Percentiles rank a stretch among this genome's conserved stretches.
phyloP scores from a whole-genome alignment of 2,888 invertebrate species.

The Drosophila leonis region DNA sequence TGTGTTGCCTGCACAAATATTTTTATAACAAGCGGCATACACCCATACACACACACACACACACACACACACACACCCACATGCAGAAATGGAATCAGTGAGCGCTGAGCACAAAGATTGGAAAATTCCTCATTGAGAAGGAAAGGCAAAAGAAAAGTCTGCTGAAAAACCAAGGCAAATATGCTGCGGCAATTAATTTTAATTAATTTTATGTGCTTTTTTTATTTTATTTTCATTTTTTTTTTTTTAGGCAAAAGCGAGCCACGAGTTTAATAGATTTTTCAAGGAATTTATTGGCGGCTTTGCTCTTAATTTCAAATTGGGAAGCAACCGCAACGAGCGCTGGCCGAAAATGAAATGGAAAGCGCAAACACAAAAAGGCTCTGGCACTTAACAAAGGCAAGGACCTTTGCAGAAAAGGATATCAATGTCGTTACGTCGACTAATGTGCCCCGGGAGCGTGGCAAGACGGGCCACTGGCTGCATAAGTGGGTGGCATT shows the following conservation, averaged over 20 bases:
- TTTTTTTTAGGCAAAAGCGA: slow-evolving; percentile 5
- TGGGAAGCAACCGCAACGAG: slow-evolving; percentile 58
- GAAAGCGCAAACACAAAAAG: slow-evolving; percentile 44
- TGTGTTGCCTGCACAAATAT: slow-evolving; percentile 47
- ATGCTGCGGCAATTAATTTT: slow-evolving; percentile 76
- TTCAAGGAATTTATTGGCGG: slow-evolving; percentile 58
- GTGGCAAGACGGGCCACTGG: neutral
- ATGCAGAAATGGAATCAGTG: slow-evolving; percentile 39
- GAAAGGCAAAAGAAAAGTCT: slow-evolving; percentile 21
- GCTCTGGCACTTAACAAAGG: slow-evolving; percentile 27
- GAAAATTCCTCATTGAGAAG: slow-evolving; percentile 34
- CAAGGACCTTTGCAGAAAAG: slow-evolving; percentile 47
- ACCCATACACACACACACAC: neutral
- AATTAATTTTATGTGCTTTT: slow-evolving; percentile 71
- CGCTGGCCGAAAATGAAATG: slow-evolving; percentile 58
- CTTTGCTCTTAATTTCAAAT: slow-evolving; percentile 57
- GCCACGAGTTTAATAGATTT: slow-evolving; percentile 52
- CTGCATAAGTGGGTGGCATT: slow-evolving; percentile 16
- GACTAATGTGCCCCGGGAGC: slow-evolving; percentile 65
- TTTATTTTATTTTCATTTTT: neutral
- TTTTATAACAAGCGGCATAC: slow-evolving; percentile 41
- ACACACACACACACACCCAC: neutral
- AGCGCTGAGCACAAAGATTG: slow-evolving; percentile 40
- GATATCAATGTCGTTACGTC: slow-evolving; percentile 70
- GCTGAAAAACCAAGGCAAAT: slow-evolving; percentile 53